Percentiles rank a stretch among this genome's conserved stretches.
phyloP scores from a whole-genome alignment of 2,113 vertebrate genomes.

The Otis tarda region DNA sequence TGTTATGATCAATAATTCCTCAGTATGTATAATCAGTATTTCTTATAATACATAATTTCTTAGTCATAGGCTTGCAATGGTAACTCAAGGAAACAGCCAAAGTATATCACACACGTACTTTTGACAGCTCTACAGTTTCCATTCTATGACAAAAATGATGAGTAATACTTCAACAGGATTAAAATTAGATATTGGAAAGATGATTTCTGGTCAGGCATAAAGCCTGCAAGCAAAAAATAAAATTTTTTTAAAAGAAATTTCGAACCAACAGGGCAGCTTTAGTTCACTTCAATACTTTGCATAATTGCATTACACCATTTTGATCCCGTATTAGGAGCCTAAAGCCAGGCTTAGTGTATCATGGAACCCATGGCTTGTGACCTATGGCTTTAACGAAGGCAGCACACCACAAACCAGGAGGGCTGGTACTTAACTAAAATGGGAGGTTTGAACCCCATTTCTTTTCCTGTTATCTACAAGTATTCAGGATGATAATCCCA shows the following conservation, averaged over 20 bases:
- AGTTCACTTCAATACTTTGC: neutral
- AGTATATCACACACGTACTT: accelerated
- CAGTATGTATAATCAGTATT: neutral
- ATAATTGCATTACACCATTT: neutral
- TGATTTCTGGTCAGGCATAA: neutral
- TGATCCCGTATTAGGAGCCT: neutral
- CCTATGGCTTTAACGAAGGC: neutral
- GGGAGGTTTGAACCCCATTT: neutral
- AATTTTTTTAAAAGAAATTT: neutral
- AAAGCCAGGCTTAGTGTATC: neutral
- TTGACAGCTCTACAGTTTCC: neutral
- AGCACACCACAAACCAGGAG: neutral
- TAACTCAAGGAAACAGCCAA: neutral
- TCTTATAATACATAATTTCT: neutral
- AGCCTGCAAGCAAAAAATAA: neutral
- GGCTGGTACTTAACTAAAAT: neutral
- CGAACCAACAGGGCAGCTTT: neutral
- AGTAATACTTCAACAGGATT: neutral
- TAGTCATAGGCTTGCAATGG: neutral
- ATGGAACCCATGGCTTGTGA: neutral
- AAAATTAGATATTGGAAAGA: neutral
- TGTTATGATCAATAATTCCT: neutral
- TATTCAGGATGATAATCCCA: neutral
- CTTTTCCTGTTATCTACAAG: neutral
- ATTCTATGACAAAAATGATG: neutral